Conservation (phyloP, 2,888 invertebrate species). For the Drosophila pseudotakahashii region DNA sequence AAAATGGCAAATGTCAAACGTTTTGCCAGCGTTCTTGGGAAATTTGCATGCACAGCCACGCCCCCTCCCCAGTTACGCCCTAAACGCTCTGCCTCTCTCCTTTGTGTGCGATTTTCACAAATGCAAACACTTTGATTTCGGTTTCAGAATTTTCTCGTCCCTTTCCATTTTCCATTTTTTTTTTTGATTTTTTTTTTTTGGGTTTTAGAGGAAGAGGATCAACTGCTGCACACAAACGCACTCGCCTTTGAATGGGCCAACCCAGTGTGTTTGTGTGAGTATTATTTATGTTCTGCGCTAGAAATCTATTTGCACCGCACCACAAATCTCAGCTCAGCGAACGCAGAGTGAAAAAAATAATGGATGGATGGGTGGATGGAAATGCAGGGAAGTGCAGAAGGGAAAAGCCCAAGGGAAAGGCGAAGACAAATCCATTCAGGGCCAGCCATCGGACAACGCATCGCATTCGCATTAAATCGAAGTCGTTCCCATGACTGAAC, state of each 20-base stretch:
- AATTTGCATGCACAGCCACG: slow-evolving; percentile 69
- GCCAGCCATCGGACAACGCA: slow-evolving; percentile 50
- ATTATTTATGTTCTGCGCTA: slow-evolving; percentile 83
- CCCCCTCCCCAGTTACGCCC: slow-evolving; percentile 25
- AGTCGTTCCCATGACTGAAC: slow-evolving; percentile 59
- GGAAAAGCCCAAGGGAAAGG: slow-evolving; percentile 13
- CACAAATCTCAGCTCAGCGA: slow-evolving; percentile 82
- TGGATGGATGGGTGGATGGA: slow-evolving; percentile 33
- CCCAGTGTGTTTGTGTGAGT: slow-evolving; percentile 58
- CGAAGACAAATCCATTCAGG: slow-evolving; percentile 49
- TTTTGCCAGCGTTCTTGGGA: slow-evolving; percentile 59
- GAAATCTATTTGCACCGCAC: slow-evolving; percentile 83
- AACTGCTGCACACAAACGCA: slow-evolving; percentile 50
- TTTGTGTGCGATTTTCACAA: slow-evolving; percentile 74
- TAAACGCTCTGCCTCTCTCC: slow-evolving; percentile 41
- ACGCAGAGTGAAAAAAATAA: slow-evolving; percentile 52
- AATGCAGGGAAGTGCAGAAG: neutral
- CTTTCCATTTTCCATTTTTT: no score
- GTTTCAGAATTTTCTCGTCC: slow-evolving; percentile 33
- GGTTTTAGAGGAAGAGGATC: slow-evolving; percentile 61
- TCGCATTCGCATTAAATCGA: slow-evolving; percentile 81
- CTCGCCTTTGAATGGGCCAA: slow-evolving; percentile 26
- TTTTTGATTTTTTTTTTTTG: slow-evolving; percentile 4
- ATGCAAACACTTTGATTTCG: slow-evolving; percentile 80
- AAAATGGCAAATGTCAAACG: slow-evolving; percentile 75